Percentiles rank a stretch among this genome's conserved stretches.
Conservation (phyloP, 2,888 invertebrate genomes). For the Thelaira solivaga region DNA sequence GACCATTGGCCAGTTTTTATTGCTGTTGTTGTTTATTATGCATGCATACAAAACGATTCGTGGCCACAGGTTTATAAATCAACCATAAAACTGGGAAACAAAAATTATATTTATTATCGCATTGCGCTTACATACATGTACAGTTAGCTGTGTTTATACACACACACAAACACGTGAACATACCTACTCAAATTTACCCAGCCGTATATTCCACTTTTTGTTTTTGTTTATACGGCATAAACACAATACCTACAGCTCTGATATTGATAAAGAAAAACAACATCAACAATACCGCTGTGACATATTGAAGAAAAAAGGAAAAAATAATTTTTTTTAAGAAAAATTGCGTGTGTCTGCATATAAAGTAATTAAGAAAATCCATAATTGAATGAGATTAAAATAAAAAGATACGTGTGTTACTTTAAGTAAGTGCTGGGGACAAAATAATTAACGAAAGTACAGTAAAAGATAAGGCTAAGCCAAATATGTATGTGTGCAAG, state of each 20-base stretch:
- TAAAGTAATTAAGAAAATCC: conserved; percentile 57
- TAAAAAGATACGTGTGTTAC: conserved; percentile 30
- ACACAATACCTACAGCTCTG: background rate
- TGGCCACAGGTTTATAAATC: conserved; percentile 62
- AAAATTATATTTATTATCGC: conserved; percentile 52
- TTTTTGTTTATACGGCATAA: conserved; percentile 27
- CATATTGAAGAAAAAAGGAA: conserved; percentile 17
- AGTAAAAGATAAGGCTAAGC: too few relatives aligned
- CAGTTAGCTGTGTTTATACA: background rate
- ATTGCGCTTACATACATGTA: background rate
- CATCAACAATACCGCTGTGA: background rate
- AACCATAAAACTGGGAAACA: conserved; percentile 55
- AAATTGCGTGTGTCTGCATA: conserved; percentile 32
- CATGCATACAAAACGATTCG: conserved; percentile 60
- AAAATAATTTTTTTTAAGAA: background rate
- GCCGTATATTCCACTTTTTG: conserved; percentile 2
- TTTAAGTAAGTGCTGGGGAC: conserved; percentile 29
- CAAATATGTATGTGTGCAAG: too few relatives aligned
- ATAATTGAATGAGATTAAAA: conserved; percentile 55
- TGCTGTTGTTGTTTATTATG: conserved; percentile 43
- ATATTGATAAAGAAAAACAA: background rate
- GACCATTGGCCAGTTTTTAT: conserved; percentile 7
- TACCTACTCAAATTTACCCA: background rate
- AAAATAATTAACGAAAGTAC: conserved; percentile 26
- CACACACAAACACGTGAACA: background rate